Evolutionary conservation across 2,113 vertebrate species (phyloP).

Genomic region (Cnemophilus loriae): DNA sequence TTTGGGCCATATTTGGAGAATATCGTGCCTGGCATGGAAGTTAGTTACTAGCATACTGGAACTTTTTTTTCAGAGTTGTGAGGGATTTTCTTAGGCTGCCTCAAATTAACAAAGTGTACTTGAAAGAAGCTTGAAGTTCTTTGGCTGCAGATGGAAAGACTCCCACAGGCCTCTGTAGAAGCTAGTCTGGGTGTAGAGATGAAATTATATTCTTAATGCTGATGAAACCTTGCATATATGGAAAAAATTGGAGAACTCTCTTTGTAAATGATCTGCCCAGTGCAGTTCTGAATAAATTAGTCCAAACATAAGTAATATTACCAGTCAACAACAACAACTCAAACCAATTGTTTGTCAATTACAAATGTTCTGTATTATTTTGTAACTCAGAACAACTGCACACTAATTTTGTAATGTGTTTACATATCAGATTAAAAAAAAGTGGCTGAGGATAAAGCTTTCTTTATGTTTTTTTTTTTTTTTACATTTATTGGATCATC

Average conservation of each 20-base stretch:
- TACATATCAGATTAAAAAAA: not conserved
- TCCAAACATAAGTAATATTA: not conserved
- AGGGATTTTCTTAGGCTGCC: slow-evolving; percentile 28
- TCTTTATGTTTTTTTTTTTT: not conserved
- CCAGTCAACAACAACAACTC: not conserved
- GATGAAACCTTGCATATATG: not conserved
- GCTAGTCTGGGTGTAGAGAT: not conserved
- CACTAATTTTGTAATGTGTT: not conserved
- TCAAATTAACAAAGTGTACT: not conserved
- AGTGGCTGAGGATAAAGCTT: not conserved
- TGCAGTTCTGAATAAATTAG: slow-evolving; percentile 4
- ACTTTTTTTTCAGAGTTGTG: not conserved
- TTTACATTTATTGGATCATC: not conserved
- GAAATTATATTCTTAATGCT: not conserved
- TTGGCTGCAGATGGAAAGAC: not conserved
- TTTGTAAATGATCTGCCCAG: not conserved
- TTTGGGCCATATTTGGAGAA: not conserved
- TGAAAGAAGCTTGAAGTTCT: not conserved
- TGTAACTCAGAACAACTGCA: not conserved
- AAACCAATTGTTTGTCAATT: not conserved
- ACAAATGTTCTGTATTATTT: not conserved
- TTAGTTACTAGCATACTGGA: not conserved
- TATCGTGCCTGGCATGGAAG: not conserved
- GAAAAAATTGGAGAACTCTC: not conserved
- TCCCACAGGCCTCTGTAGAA: not conserved